Evolutionary conservation across 2,113 vertebrate genomes (phyloP).

Genomic region (Channa maculata): DNA sequence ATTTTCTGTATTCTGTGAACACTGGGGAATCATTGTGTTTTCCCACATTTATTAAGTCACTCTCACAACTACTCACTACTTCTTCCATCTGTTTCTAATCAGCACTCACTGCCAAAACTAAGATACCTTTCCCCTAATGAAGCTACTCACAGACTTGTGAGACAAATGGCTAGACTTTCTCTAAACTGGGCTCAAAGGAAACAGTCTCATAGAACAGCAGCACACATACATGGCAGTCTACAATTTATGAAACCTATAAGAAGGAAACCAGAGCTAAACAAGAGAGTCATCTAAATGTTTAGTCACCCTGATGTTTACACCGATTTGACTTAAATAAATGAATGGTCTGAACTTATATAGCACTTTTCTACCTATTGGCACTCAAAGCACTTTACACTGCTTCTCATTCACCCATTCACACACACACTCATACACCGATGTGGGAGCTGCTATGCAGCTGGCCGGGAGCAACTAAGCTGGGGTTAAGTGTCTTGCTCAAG

Average conservation of each 20-base stretch:
- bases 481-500: too few relatives aligned
- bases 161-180: slow-evolving; percentile 14
- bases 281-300: not conserved
- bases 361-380: too few relatives aligned
- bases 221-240: not conserved
- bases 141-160: slow-evolving; percentile 10
- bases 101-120: slow-evolving; percentile 43
- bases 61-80: slow-evolving; percentile 29
- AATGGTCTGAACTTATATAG: too few relatives aligned
- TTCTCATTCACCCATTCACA: too few relatives aligned
- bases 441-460: too few relatives aligned
- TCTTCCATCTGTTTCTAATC: slow-evolving; percentile 76
- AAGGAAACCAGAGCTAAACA: not conserved
- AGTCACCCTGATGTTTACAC: not conserved
- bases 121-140: slow-evolving; percentile 33
- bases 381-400: too few relatives aligned
- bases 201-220: not conserved
- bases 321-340: not conserved
- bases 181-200: slow-evolving; percentile 20
- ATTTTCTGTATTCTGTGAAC: slow-evolving; percentile 17
- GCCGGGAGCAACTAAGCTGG: too few relatives aligned
- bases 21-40: slow-evolving; percentile 40
- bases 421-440: too few relatives aligned
- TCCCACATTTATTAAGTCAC: slow-evolving; percentile 45
- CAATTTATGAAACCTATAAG: not conserved